phyloP scores from a whole-genome alignment of 2,113 vertebrate species.

The Anarhynchus alexandrinus region DNA sequence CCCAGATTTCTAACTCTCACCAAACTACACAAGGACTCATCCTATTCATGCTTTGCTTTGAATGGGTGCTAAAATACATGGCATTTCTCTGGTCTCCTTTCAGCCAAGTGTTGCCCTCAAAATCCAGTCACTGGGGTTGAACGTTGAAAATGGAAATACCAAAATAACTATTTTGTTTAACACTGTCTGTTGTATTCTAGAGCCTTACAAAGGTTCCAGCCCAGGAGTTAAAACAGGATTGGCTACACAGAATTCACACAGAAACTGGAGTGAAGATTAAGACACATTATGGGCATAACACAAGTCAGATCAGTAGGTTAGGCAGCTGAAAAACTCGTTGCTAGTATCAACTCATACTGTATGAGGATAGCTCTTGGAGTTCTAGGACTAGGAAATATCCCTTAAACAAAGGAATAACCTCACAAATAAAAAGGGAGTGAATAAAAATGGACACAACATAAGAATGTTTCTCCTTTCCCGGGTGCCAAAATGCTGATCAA shows the following conservation, averaged over 20 bases:
- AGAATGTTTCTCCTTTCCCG: background rate
- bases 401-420: background rate
- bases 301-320: background rate
- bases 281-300: background rate
- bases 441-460: background rate
- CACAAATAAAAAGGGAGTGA: background rate
- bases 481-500: background rate
- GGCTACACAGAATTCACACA: background rate
- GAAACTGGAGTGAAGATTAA: background rate
- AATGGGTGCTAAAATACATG: background rate
- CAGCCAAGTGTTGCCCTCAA: background rate
- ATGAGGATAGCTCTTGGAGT: background rate
- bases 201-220: background rate
- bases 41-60: background rate
- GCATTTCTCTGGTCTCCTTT: background rate
- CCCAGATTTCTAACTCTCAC: background rate
- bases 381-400: background rate
- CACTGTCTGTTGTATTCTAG: background rate
- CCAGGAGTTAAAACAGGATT: background rate
- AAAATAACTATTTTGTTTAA: background rate
- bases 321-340: background rate
- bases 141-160: background rate
- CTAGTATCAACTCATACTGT: background rate
- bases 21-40: background rate
- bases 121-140: background rate